Conservation (phyloP, 64 coral and sea anemone species). For the Montipora efflorescens region DNA sequence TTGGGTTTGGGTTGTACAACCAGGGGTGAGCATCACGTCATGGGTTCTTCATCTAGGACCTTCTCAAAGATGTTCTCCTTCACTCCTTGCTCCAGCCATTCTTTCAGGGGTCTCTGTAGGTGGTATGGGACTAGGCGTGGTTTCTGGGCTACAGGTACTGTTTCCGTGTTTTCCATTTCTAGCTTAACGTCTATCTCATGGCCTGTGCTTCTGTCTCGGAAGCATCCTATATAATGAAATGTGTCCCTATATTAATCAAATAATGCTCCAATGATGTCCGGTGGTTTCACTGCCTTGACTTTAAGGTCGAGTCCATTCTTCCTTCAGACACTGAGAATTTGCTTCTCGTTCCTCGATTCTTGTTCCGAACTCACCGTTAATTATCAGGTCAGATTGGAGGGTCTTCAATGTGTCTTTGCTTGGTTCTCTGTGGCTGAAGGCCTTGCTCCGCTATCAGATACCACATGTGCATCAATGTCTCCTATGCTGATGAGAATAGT, state of each 20-base stretch:
- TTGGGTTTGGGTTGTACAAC: neutral
- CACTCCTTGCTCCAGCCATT: neutral
- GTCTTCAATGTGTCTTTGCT: conserved; percentile 59
- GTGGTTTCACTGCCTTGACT: conserved; percentile 15
- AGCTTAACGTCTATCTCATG: neutral
- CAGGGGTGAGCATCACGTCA: neutral
- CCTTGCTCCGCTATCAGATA: conserved; percentile 47
- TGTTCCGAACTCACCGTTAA: conserved; percentile 85
- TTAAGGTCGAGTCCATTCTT: conserved; percentile 70
- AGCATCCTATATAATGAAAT: neutral
- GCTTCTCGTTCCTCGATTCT: conserved; percentile 45
- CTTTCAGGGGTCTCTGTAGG: neutral
- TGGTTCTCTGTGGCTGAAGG: neutral
- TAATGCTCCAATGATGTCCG: neutral
- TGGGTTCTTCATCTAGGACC: neutral
- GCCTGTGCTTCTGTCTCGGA: neutral
- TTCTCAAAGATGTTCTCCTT: neutral
- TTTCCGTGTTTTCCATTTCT: neutral
- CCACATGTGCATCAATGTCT: conserved; percentile 51
- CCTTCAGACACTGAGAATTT: conserved; percentile 66
- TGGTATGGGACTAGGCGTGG: neutral
- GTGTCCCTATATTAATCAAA: neutral
- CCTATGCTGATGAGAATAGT: conserved; percentile 43
- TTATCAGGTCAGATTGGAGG: conserved; percentile 44
- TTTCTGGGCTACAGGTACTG: neutral